Evolutionary conservation across 2,113 vertebrate genomes (phyloP).

Genomic region (Austrofundulus limnaeus): DNA sequence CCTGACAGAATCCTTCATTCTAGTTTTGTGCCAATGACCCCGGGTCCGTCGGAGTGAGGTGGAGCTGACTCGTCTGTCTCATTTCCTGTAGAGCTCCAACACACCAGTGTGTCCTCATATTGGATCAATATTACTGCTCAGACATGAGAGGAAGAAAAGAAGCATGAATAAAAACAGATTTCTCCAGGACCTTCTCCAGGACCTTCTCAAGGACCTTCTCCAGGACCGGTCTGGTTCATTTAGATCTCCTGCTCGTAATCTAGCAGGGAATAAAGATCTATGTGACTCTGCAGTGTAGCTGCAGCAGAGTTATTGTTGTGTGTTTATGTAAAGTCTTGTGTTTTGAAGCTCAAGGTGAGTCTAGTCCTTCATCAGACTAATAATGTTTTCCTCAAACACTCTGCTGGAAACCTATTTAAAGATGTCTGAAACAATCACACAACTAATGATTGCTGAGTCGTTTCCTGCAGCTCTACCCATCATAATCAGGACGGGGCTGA

Average conservation of each 20-base stretch:
- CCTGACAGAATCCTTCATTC: too few species aligned
- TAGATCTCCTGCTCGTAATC: constrained; percentile 46
- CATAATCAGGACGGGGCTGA: constrained; percentile 70
- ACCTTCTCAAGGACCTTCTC: too few species aligned
- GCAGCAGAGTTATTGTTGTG: constrained; percentile 15
- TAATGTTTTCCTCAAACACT: constrained; percentile 39
- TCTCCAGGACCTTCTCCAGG: too few species aligned
- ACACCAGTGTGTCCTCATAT: too few species aligned
- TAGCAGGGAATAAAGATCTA: constrained; percentile 48
- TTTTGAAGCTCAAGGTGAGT: constrained; percentile 20
- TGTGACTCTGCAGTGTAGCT: constrained; percentile 31
- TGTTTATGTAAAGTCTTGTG: neutral
- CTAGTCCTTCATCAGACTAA: constrained; percentile 42
- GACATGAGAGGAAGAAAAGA: too few species aligned
- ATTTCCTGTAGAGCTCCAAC: too few species aligned
- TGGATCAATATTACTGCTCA: too few species aligned
- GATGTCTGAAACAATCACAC: constrained; percentile 46
- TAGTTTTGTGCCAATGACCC: too few species aligned
- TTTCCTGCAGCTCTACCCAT: constrained; percentile 61
- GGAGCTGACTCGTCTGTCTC: too few species aligned
- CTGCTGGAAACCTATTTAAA: constrained; percentile 24
- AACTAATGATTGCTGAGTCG: constrained; percentile 53
- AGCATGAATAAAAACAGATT: too few species aligned
- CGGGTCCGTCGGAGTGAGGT: too few species aligned
- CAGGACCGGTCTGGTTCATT: constrained; percentile 58